Percentiles rank a stretch among this genome's conserved stretches.
phyloP scores from a whole-genome alignment of 1,140 invertebrate species.

The Trachymyrmex cornetzi region DNA sequence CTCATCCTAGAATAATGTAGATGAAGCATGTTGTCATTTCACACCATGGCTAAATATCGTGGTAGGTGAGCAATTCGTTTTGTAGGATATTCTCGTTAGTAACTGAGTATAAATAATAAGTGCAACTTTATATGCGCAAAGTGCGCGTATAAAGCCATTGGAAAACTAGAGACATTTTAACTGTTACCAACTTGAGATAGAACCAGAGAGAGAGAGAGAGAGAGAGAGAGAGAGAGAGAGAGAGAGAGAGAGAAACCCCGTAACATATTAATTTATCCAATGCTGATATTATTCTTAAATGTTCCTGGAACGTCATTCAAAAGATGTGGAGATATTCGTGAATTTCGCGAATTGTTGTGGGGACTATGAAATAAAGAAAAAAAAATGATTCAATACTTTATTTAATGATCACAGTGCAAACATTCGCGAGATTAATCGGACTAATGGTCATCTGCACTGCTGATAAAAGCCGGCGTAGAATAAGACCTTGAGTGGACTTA shows the following conservation, averaged over 20 bases:
- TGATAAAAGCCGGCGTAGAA: conserved; percentile 50
- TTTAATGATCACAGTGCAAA: not conserved
- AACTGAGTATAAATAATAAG: conserved; percentile 31
- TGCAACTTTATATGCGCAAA: not conserved
- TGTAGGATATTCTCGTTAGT: conserved; percentile 23
- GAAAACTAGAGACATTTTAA: conserved; percentile 6
- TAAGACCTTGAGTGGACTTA: conserved; percentile 56
- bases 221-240: not conserved
- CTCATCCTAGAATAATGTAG: not conserved
- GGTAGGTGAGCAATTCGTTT: not conserved
- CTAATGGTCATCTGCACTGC: conserved; percentile 40
- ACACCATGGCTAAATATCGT: not conserved
- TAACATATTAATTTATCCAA: conserved; percentile 40
- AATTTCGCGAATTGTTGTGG: not conserved
- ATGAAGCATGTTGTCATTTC: not conserved
- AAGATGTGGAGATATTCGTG: not conserved
- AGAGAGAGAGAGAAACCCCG: not conserved
- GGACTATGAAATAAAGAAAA: not conserved
- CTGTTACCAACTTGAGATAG: not conserved
- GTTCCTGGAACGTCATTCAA: not conserved
- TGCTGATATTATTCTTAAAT: conserved; percentile 3
- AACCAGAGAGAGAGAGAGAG: not conserved
- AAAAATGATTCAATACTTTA: conserved; percentile 30
- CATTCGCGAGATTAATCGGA: conserved; percentile 46
- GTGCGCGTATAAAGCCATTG: not conserved